These are phyloP conservation scores for Dicycla oo DNA, from an alignment of 2,888 invertebrate species.

Conservation along the genomic window DNA sequence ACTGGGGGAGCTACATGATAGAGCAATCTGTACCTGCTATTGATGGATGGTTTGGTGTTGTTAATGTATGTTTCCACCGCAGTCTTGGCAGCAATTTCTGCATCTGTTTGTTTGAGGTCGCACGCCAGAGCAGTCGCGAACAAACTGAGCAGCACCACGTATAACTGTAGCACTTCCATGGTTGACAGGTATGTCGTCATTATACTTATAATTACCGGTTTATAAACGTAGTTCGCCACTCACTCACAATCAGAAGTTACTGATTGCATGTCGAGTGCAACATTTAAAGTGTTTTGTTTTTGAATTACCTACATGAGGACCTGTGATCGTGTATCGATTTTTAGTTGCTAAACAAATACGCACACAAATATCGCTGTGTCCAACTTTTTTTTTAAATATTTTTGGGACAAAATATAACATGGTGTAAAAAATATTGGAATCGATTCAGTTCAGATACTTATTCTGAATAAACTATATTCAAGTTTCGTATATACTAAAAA, in stretches of 20 bases:
- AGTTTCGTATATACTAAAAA: too few relatives aligned
- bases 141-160: conserved; percentile 62
- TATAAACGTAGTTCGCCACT: too few relatives aligned
- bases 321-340: conserved; percentile 1
- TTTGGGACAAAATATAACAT: too few relatives aligned
- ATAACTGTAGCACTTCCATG: conserved; percentile 49
- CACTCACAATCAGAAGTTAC: too few relatives aligned
- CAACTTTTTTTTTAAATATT: too few relatives aligned
- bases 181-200: conserved; percentile 11
- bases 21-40: conserved; percentile 73
- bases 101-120: conserved; percentile 25
- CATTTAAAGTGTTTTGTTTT: conserved; percentile 26
- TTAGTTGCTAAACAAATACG: neutral
- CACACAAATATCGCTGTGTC: too few relatives aligned
- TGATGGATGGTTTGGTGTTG: neutral
- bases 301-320: neutral
- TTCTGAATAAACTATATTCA: too few relatives aligned
- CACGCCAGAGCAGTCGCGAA: conserved; percentile 59
- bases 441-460: too few relatives aligned
- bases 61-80: conserved; percentile 26
- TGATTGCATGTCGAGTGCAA: conserved; percentile 55
- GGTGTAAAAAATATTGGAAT: too few relatives aligned
- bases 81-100: conserved; percentile 8
- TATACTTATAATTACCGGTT: conserved; percentile 51
- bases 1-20: conserved; percentile 84